phyloP scores from a whole-genome alignment of 1,140 invertebrate genomes.

The Diabrotica virgifera region DNA sequence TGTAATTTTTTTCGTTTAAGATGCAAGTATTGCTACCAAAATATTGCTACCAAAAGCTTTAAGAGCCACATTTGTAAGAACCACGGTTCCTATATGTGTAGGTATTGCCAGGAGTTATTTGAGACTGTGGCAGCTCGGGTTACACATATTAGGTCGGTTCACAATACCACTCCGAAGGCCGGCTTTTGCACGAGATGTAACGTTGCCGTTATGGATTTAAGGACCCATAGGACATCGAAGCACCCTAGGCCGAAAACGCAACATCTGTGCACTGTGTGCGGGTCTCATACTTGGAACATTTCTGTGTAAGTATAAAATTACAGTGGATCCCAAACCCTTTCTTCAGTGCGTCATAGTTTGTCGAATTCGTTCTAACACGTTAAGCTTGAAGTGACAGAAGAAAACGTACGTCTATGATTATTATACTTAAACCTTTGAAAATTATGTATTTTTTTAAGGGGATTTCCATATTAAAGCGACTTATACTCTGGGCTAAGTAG shows the following conservation, averaged over 20 bases:
- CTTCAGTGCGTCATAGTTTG: too few species aligned
- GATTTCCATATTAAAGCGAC: too few species aligned
- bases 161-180: not conserved
- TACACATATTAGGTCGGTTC: not conserved
- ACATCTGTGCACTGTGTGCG: constrained; percentile 31
- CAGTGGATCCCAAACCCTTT: too few species aligned
- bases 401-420: too few species aligned
- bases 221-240: not conserved
- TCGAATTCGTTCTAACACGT: too few species aligned
- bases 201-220: not conserved
- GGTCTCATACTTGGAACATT: constrained; percentile 30
- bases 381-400: too few species aligned
- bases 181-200: not conserved
- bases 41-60: constrained; percentile 20
- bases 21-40: constrained; percentile 28
- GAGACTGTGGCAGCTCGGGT: not conserved
- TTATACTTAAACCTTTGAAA: too few species aligned
- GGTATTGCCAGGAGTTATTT: constrained; percentile 24
- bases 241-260: constrained; percentile 4
- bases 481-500: too few species aligned
- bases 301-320: constrained; percentile 12
- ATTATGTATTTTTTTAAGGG: too few species aligned
- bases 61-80: constrained; percentile 24
- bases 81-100: constrained; percentile 26
- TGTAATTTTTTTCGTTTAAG: constrained; percentile 18